Evolutionary conservation across 2,888 invertebrate genomes (phyloP), one percentile per base, ranked within the genome.

Genomic region (Leptinotarsa peninsularis): DNA sequence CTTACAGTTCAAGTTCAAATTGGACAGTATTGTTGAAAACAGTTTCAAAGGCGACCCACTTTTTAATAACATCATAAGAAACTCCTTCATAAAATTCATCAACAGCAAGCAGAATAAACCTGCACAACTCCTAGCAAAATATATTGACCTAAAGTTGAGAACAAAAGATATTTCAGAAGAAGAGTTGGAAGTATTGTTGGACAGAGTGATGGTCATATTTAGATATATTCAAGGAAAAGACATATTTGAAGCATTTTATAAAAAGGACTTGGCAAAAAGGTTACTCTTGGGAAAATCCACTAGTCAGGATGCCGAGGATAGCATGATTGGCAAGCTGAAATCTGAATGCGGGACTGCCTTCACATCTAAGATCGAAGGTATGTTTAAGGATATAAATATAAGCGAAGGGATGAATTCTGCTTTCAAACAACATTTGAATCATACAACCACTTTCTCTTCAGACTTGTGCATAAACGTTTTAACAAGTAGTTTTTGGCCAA

Each of bases 351-450:
- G 99, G 0, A 96, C 97, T 54, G 97, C 96, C 3, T 99, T 99
- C 88, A 99, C 99, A 0, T 96, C 96, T 79, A 99, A 99, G 88
- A 90, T 99, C 17, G 99, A 99, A 88, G 98, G 98, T 82, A 99
- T 99, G 99, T 99, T 99, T 88, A 98, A 98, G 86, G 99, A 99
- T 84, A 98, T 99, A 95, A 98, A 98, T 87, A 90, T 98, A 54
- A 98, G 98, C 76, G 95, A 96, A 88, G 98, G 98, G 86, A 95
- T 99, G 79, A 98, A 96, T 89, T 92, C 94, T 80, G 94, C 96
- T 13, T 99, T 98, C 89, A 98, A 96, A 88, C 97, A 97, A 91
- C 76, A 83, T 21, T 66, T 83, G 7, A 75, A 73, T 33, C 76
- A 79, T 43, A 76, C 74, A 4, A 73, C 79, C 5, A 76, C 79